Conservation (phyloP, 2,797 vertebrate genomes). For the Pelodytes ibericus region DNA sequence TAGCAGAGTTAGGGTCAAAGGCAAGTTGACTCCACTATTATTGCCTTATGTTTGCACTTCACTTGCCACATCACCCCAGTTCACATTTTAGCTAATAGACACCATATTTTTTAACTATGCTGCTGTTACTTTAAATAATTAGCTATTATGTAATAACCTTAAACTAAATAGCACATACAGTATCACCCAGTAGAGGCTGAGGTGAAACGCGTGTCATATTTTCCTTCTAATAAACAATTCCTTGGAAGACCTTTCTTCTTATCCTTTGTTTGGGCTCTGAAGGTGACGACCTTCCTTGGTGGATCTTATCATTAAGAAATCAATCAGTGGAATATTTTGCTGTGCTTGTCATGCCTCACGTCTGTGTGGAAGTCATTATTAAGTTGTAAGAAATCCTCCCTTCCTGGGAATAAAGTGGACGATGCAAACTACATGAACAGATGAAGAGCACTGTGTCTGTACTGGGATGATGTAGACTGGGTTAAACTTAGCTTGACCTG, state of each 20-base stretch:
- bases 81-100: too few species aligned
- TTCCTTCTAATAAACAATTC: not conserved
- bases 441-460: not conserved
- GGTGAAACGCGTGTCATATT: too few species aligned
- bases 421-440: slow-evolving; percentile 15
- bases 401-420: slow-evolving; percentile 39
- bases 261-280: slow-evolving; percentile 1
- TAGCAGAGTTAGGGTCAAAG: too few species aligned
- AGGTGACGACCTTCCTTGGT: slow-evolving; percentile 4
- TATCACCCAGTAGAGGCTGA: too few species aligned
- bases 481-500: slow-evolving; percentile 34
- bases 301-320: slow-evolving; percentile 16
- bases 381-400: slow-evolving; percentile 32
- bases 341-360: slow-evolving; percentile 5
- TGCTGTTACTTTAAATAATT: too few species aligned
- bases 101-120: too few species aligned
- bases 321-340: slow-evolving; percentile 19
- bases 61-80: too few species aligned
- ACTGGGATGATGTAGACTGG: slow-evolving; percentile 16
- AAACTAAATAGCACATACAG: too few species aligned
- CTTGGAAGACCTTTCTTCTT: not conserved
- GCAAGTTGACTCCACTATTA: too few species aligned
- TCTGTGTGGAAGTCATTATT: slow-evolving; percentile 32
- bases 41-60: too few species aligned
- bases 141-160: too few species aligned